phyloP scores from a whole-genome alignment of 2,113 vertebrate species.

The Bungarus multicinctus region DNA sequence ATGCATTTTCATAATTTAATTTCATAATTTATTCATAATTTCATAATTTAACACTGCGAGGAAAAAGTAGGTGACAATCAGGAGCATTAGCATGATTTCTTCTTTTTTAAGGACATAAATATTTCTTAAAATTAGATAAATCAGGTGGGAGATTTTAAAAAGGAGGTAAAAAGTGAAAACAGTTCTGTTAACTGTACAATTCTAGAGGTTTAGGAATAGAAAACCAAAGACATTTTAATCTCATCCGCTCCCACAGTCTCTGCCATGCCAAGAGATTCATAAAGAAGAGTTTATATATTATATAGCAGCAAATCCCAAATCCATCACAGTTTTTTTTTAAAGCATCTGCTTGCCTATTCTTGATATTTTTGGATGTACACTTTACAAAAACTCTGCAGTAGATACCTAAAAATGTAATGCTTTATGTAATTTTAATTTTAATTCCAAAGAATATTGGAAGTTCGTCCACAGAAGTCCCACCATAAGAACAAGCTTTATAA shows the following conservation, averaged over 20 bases:
- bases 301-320: neutral
- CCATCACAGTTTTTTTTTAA: neutral
- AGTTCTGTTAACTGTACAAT: neutral
- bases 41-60: slow-evolving; percentile 7
- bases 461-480: neutral
- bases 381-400: neutral
- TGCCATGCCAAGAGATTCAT: neutral
- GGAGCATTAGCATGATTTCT: neutral
- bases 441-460: neutral
- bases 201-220: neutral
- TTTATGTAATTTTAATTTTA: neutral
- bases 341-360: neutral
- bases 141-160: neutral
- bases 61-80: slow-evolving; percentile 1
- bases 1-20: slow-evolving; percentile 18
- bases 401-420: neutral
- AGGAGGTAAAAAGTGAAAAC: neutral
- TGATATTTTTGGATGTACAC: neutral
- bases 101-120: neutral
- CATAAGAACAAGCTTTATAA: neutral
- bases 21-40: no score
- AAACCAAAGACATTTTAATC: neutral
- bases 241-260: neutral
- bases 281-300: neutral
- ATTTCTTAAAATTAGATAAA: neutral